These are phyloP conservation scores for Danaus plexippus DNA, from an alignment of 1,140 invertebrate species.

Conservation along the genomic window DNA sequence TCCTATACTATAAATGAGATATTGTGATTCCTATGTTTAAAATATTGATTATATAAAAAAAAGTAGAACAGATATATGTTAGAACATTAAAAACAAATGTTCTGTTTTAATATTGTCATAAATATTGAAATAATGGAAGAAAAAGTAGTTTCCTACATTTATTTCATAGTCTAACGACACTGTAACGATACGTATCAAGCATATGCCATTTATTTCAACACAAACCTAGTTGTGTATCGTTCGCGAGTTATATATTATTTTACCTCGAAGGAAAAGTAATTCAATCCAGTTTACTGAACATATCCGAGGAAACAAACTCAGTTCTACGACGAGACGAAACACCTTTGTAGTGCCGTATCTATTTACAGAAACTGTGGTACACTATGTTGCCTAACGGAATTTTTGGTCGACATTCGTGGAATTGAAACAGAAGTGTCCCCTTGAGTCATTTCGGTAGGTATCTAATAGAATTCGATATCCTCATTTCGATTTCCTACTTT, in stretches of 20 bases:
- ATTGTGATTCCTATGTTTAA: too few relatives aligned
- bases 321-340: slow-evolving; percentile 17
- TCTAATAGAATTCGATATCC: slow-evolving; percentile 18
- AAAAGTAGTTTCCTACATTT: too few relatives aligned
- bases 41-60: too few relatives aligned
- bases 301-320: slow-evolving; percentile 24
- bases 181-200: too few relatives aligned
- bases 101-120: too few relatives aligned
- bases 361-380: slow-evolving; percentile 21
- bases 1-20: too few relatives aligned
- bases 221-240: slow-evolving; percentile 18
- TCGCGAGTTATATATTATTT: slow-evolving; percentile 23
- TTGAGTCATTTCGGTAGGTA: slow-evolving; percentile 21
- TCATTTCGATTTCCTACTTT: slow-evolving; percentile 14
- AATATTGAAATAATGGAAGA: too few relatives aligned
- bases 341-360: slow-evolving; percentile 23
- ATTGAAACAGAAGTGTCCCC: slow-evolving; percentile 53
- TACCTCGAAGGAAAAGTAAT: slow-evolving; percentile 23
- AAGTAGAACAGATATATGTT: too few relatives aligned
- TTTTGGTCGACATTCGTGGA: slow-evolving; percentile 41
- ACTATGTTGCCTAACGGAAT: slow-evolving; percentile 39
- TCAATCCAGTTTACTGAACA: slow-evolving; percentile 28
- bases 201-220: not conserved
- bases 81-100: too few relatives aligned
- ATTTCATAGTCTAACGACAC: too few relatives aligned